These are phyloP conservation scores for Zygothrica quintamaculata DNA, from an alignment of 2,888 invertebrate species.

Conservation along the genomic window DNA sequence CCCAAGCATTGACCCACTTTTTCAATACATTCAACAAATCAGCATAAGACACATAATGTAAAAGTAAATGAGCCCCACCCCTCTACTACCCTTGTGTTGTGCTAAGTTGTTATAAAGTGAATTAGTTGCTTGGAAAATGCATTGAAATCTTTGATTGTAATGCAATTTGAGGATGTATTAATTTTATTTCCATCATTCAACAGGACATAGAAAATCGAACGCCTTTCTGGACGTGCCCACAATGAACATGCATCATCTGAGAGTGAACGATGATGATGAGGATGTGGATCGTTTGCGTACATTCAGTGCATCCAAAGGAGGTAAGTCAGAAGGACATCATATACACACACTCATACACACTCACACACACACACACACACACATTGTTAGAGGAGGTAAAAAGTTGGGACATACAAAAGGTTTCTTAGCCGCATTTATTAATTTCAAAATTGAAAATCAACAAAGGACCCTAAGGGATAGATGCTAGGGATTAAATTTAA, in stretches of 20 bases:
- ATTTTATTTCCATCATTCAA: constrained; percentile 25
- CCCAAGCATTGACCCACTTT: constrained; percentile 61
- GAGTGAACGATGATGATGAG: constrained; percentile 87
- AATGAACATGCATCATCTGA: constrained; percentile 84
- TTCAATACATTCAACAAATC: constrained; percentile 6
- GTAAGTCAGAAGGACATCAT: constrained; percentile 82
- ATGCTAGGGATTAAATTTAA: constrained; percentile 49
- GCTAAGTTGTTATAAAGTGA: neutral
- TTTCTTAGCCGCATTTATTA: constrained; percentile 51
- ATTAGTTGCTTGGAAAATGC: neutral
- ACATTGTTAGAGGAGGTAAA: neutral
- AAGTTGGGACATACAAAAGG: constrained; percentile 39
- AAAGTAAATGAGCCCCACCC: too few species aligned
- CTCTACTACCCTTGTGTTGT: too few species aligned
- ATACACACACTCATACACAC: neutral
- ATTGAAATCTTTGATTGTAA: constrained; percentile 26
- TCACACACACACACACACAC: constrained; percentile 2
- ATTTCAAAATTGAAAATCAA: constrained; percentile 73
- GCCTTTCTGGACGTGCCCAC: constrained; percentile 89
- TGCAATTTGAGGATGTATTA: constrained; percentile 32
- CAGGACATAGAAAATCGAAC: constrained; percentile 87
- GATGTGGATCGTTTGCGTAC: constrained; percentile 95
- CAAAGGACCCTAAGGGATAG: constrained; percentile 30
- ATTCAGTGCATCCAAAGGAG: constrained; percentile 96
- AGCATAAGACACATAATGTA: neutral